Conservation (phyloP, 2,113 vertebrate genomes). For the Mohoua ochrocephala region DNA sequence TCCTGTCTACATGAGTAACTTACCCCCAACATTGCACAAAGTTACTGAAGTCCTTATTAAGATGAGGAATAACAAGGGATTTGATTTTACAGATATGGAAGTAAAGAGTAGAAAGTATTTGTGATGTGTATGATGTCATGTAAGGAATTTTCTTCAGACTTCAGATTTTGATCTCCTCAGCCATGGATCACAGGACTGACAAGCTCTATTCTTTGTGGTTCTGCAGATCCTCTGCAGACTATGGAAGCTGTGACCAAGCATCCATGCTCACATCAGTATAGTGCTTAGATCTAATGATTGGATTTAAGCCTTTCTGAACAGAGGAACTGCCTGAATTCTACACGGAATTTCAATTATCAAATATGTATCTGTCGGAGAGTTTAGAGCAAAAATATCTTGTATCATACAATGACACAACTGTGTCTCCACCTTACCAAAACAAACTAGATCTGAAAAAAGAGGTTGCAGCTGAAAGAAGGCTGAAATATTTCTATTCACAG, state of each 20-base stretch:
- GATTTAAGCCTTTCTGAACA: background rate
- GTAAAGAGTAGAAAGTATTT: background rate
- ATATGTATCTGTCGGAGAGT: background rate
- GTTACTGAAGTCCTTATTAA: background rate
- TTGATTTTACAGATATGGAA: background rate
- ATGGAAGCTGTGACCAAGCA: background rate
- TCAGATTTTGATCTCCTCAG: background rate
- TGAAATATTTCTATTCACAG: background rate
- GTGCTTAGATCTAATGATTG: background rate
- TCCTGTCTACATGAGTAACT: background rate
- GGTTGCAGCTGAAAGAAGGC: background rate
- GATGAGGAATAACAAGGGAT: background rate
- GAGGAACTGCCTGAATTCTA: background rate
- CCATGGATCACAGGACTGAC: background rate
- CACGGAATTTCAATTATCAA: background rate
- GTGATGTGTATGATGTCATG: background rate
- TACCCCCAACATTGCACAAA: background rate
- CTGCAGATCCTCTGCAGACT: background rate
- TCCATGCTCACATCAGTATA: background rate
- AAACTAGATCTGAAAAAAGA: background rate
- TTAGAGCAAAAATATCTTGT: background rate
- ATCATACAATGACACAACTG: background rate
- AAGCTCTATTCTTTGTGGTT: background rate
- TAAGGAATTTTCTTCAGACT: background rate
- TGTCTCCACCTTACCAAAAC: background rate